phyloP scores from a whole-genome alignment of 2,888 invertebrate genomes.

The Dynastes tityus region DNA sequence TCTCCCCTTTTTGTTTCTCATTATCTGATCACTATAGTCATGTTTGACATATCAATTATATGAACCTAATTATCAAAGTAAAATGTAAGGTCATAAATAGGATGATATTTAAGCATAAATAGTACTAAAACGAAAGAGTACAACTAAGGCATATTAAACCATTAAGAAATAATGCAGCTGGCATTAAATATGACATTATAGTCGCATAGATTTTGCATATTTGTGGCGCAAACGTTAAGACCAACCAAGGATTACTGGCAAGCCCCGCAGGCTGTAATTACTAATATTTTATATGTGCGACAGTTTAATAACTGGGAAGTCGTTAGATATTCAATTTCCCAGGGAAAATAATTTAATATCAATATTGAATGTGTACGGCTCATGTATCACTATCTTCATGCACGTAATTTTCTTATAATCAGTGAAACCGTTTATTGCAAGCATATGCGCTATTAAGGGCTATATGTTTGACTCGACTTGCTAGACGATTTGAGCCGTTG shows the following conservation, averaged over 20 bases:
- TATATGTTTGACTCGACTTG: not conserved
- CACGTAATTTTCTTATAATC: not conserved
- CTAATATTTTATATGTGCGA: slow-evolving; percentile 1
- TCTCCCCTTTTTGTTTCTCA: not conserved
- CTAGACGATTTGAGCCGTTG: no score
- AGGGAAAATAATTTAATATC: slow-evolving; percentile 17
- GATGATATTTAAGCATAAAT: slow-evolving; percentile 10
- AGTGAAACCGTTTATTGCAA: not conserved
- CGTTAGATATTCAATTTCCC: slow-evolving; percentile 18
- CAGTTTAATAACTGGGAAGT: slow-evolving; percentile 28
- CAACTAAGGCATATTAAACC: slow-evolving; percentile 6
- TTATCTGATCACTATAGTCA: not conserved
- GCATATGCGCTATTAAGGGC: not conserved
- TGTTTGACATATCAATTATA: no score
- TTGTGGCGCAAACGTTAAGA: not conserved
- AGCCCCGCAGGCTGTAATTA: slow-evolving; percentile 11
- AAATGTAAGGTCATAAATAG: not conserved
- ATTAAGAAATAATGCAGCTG: slow-evolving; percentile 17
- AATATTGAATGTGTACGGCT: not conserved
- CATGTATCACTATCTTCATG: not conserved
- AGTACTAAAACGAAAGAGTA: not conserved
- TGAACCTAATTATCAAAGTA: not conserved
- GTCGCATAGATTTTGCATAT: not conserved
- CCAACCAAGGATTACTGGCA: slow-evolving; percentile 12
- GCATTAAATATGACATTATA: slow-evolving; percentile 18